phyloP scores from a whole-genome alignment of 2,113 vertebrate genomes.

The Amphiprion ocellaris region DNA sequence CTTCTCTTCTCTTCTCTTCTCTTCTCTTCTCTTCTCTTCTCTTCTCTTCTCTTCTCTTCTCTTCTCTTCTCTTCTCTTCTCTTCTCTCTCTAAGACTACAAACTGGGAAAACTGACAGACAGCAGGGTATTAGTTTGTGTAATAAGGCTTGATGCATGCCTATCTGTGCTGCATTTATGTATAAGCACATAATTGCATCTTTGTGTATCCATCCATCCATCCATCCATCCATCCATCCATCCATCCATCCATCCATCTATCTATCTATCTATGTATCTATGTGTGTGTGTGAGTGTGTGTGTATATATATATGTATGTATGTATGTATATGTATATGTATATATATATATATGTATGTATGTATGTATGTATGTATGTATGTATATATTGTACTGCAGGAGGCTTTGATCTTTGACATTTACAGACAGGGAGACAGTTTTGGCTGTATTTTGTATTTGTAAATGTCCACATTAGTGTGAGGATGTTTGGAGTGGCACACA shows the following conservation, averaged over 20 bases:
- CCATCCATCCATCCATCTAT: no score
- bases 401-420: conserved; percentile 1
- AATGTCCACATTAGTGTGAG: conserved; percentile 38
- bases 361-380: neutral
- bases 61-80: conserved; percentile 27
- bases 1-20: conserved; percentile 33
- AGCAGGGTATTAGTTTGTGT: no score
- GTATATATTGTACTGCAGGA: conserved; percentile 44
- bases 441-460: neutral
- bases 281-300: neutral
- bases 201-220: no score
- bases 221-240: no score
- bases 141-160: conserved; percentile 4
- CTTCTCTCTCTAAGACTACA: no score
- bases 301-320: neutral
- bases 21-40: conserved; percentile 28
- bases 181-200: no score
- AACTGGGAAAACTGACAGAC: no score
- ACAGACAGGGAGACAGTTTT: neutral
- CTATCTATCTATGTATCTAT: neutral
- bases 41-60: neutral
- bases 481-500: conserved; percentile 14
- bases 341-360: neutral
- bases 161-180: neutral
- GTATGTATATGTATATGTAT: no score